Percentiles rank a stretch among this genome's conserved stretches.
Evolutionary conservation across 2,113 vertebrate genomes (phyloP).

Genomic region (Pachypanchax playfairii): DNA sequence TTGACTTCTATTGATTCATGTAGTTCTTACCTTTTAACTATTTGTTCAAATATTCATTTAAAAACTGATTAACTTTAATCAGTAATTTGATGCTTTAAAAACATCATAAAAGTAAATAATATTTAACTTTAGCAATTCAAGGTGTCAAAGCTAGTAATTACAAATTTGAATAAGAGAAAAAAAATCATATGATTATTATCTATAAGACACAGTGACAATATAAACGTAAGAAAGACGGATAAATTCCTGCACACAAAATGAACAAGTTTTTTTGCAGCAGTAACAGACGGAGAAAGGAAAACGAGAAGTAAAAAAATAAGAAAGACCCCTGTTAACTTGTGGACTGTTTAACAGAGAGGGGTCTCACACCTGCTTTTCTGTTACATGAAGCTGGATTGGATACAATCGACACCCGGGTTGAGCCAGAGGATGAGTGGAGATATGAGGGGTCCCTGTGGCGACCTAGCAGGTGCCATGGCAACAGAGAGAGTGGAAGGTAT

Average conservation of each 20-base stretch:
- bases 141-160: no score
- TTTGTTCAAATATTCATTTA: no score
- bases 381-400: slow-evolving; percentile 66
- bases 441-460: slow-evolving; percentile 71
- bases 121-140: no score
- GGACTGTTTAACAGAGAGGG: slow-evolving; percentile 70
- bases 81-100: no score
- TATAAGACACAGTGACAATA: no score
- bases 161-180: background rate
- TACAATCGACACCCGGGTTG: slow-evolving; percentile 70
- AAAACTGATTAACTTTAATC: no score
- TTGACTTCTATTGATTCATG: no score
- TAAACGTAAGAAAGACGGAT: no score
- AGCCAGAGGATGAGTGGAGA: slow-evolving; percentile 74
- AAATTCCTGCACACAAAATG: slow-evolving; percentile 19
- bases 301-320: slow-evolving; percentile 29
- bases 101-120: no score
- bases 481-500: slow-evolving; percentile 61
- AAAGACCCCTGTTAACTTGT: slow-evolving; percentile 69
- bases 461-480: slow-evolving; percentile 76
- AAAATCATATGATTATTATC: background rate
- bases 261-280: slow-evolving; percentile 14
- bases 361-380: slow-evolving; percentile 71
- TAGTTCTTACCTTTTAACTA: no score
- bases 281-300: slow-evolving; percentile 4